phyloP scores from a whole-genome alignment of 1,140 invertebrate species.

The Danaus plexippus region DNA sequence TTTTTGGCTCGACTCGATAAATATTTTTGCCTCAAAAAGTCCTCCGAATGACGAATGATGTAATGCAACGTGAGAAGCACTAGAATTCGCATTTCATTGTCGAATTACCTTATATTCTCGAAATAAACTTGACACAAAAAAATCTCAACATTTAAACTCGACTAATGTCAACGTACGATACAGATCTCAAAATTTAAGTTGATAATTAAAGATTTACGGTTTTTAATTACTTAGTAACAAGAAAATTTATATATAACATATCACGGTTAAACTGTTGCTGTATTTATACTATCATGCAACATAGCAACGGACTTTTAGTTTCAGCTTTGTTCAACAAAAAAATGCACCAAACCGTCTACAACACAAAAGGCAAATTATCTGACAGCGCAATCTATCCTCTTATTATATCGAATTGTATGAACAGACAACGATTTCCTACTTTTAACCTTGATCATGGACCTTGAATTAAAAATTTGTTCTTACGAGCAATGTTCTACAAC shows the following conservation, averaged over 20 bases:
- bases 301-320: too few species aligned
- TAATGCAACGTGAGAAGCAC: constrained; percentile 29
- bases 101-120: constrained; percentile 1
- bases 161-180: not conserved
- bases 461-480: constrained; percentile 44
- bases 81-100: constrained; percentile 7
- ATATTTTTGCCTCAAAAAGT: constrained; percentile 32
- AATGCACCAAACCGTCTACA: too few species aligned
- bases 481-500: constrained; percentile 32
- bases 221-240: constrained; percentile 7
- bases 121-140: constrained; percentile 3
- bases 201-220: not conserved
- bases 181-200: too few species aligned
- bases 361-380: too few species aligned
- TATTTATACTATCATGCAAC: too few species aligned
- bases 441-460: constrained; percentile 50
- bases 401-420: not conserved
- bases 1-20: constrained; percentile 49
- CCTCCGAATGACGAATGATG: constrained; percentile 31
- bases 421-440: constrained; percentile 28
- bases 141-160: constrained; percentile 2
- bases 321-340: too few species aligned
- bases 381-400: too few species aligned
- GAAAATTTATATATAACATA: not conserved
- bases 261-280: too few species aligned